Evolutionary conservation across 2,888 invertebrate species (phyloP).

Genomic region (Tenthredo mesomela): DNA sequence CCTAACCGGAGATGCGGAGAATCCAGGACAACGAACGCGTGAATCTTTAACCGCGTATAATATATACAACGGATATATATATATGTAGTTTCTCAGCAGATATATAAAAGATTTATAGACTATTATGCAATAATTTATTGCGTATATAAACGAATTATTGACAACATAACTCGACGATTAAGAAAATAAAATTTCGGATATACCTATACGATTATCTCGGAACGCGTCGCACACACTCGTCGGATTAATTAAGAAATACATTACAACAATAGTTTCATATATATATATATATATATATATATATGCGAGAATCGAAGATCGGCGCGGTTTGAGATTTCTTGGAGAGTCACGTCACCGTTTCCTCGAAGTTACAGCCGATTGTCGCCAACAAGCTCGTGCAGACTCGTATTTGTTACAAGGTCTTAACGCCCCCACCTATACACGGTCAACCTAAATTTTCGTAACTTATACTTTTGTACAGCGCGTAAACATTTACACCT

Average conservation of each 20-base stretch:
- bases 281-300: no score
- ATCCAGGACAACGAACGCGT: slow-evolving; percentile 65
- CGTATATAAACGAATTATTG: no score
- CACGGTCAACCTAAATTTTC: slow-evolving; percentile 49
- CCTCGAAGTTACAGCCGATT: slow-evolving; percentile 32
- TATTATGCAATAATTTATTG: no score
- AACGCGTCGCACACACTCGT: background rate
- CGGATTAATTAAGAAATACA: background rate
- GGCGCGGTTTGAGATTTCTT: slow-evolving; percentile 28
- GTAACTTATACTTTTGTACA: slow-evolving; percentile 32
- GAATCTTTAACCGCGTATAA: slow-evolving; percentile 63
- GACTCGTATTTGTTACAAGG: slow-evolving; percentile 48
- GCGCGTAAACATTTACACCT: background rate
- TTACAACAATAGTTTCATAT: background rate
- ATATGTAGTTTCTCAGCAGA: no score
- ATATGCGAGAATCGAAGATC: slow-evolving; percentile 37
- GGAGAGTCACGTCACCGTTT: slow-evolving; percentile 35
- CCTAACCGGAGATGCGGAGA: slow-evolving; percentile 66
- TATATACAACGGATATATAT: no score
- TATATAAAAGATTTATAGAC: no score
- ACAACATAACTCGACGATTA: background rate
- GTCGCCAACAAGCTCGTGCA: slow-evolving; percentile 17
- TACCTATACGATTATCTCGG: background rate
- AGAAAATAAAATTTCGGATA: background rate
- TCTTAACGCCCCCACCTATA: background rate